These are phyloP conservation scores for Anthopleura sola DNA, from an alignment of 64 coral and sea anemone species.

Conservation along the genomic window DNA sequence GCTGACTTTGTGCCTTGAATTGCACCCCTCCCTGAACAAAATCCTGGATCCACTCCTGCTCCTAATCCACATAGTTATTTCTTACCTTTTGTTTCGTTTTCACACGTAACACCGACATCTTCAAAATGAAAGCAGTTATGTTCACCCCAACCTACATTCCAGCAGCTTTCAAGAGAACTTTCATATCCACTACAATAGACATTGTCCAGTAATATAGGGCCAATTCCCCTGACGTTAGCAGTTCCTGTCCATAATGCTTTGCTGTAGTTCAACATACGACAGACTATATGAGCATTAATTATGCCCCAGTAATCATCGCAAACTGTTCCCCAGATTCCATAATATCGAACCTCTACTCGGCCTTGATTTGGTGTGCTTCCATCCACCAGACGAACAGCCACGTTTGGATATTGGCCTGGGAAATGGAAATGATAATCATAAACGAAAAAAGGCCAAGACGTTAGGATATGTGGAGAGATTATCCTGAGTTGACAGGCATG, in stretches of 20 bases:
- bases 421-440: background rate
- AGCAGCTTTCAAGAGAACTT: constrained; percentile 4
- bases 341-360: constrained; percentile 1
- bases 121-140: constrained; percentile 32
- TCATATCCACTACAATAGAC: constrained; percentile 29
- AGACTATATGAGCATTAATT: background rate
- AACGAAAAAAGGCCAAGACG: too few relatives aligned
- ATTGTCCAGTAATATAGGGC: constrained; percentile 26
- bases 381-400: background rate
- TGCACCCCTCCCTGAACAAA: too few relatives aligned
- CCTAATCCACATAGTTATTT: background rate
- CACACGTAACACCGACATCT: constrained; percentile 28
- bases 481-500: background rate
- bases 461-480: too few relatives aligned
- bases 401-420: background rate
- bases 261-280: constrained; percentile 3
- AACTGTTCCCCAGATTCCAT: background rate
- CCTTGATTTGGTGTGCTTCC: background rate
- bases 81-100: background rate
- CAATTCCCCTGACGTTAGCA: background rate
- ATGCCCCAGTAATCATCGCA: background rate
- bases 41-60: too few relatives aligned
- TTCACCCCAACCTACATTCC: constrained; percentile 27
- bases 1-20: too few relatives aligned
- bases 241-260: background rate